Evolutionary conservation across 2,797 vertebrate species (phyloP), one percentile per base, ranked within the genome.

Genomic region (Pantherophis vulpinus): DNA sequence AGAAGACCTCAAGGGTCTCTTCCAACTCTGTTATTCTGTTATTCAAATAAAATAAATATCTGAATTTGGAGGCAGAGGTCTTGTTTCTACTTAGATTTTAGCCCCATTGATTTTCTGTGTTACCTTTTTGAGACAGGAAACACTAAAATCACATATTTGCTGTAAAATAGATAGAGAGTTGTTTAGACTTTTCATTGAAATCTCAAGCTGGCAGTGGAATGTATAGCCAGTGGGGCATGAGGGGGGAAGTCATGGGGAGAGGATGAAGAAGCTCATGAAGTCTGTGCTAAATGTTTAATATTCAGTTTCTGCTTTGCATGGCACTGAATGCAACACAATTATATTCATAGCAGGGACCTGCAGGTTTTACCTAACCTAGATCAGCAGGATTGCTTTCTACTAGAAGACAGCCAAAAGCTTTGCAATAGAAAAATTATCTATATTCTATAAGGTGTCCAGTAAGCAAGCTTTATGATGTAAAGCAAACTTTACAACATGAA

Each of bases 361-460:
- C 94, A 42, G 61, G 87, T 37, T 70, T 89, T 94, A 51, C 89
- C 1, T 92, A 74, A 25, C 59, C 54, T 90, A 94, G 74, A 94
- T 13, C 86, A 59, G 58, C 29, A 92, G 61, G 27, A 89, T 93
- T 93, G 74, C n/a, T 58, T 91, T 87, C 60, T 88, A 90, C 89
- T 87, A 90, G 51, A 92, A 87, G 32, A 79, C 18, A 29, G 70
- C 86, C 66, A 91, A 63, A 93, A 92, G 60, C 60, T 90, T 96
- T 95, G 63, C 66, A 87, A 88, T 11, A 90, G 94, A 86, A 95
- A 95, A 87, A 90, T 58, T 87, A 61, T 88, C 86, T 93, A 74
- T 89, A 92, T 91, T 88, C 86, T 93, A 66, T 89, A 93, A 92
- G 93, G 89, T 94, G 89, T 58, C 7, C 0, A 0, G 74, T 93